Conservation (phyloP, 2,888 invertebrate species). For the Campaea margaritaria region DNA sequence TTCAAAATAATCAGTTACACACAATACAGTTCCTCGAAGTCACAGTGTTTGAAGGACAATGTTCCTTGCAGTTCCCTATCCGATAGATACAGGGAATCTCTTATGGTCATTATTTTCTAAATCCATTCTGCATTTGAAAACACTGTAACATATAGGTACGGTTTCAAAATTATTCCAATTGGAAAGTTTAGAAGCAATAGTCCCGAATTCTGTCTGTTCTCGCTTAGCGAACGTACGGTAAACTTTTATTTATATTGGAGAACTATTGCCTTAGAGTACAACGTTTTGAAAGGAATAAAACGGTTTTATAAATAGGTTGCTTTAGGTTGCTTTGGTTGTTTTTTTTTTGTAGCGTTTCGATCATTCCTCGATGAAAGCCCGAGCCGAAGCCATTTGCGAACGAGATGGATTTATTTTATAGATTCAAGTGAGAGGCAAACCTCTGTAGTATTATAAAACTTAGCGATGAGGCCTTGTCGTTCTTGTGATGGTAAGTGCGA, state of each 20-base stretch:
- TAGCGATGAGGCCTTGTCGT: too few species aligned
- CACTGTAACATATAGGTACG: slow-evolving; percentile 1
- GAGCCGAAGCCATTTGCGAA: too few species aligned
- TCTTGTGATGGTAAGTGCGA: too few species aligned
- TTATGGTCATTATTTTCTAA: not conserved
- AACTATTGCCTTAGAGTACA: slow-evolving; percentile 20
- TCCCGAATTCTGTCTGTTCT: not conserved
- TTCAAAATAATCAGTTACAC: too few species aligned
- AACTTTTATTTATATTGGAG: slow-evolving; percentile 33
- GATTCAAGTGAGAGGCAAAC: too few species aligned
- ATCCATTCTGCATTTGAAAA: not conserved
- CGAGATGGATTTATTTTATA: too few species aligned
- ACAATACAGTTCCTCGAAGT: too few species aligned
- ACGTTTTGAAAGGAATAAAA: slow-evolving; percentile 14
- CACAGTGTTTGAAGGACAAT: too few species aligned
- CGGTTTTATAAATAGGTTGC: slow-evolving; percentile 18
- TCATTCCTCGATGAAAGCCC: not conserved
- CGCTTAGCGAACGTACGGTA: slow-evolving; percentile 16
- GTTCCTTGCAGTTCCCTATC: too few species aligned
- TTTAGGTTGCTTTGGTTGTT: too few species aligned
- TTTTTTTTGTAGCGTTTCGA: slow-evolving; percentile 6
- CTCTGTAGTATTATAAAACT: too few species aligned
- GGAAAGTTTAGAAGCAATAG: slow-evolving; percentile 34
- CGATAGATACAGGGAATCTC: too few species aligned
- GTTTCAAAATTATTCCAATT: slow-evolving; percentile 38